Base-by-base conservation (phyloP, 2,888 invertebrate species). In the Ormyrus rosae region DNA sequence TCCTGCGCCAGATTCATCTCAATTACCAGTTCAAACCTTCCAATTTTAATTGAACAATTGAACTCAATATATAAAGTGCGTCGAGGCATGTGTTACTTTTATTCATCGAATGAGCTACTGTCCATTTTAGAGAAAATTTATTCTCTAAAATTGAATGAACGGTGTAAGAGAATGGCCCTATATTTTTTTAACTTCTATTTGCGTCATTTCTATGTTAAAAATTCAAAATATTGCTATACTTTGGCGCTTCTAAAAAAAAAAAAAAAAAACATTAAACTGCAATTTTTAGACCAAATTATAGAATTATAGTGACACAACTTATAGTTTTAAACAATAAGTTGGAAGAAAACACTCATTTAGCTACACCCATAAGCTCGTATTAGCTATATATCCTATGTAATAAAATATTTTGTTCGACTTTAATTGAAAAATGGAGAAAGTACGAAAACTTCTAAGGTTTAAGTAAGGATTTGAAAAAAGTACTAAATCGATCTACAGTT, bases 1-100 rank as follows among this genome's bases (percentile, higher is more conserved):
- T 81, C 89, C 88, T 69, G 79, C 88, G 68, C 85, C 90, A 9
- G 90, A 90, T 70, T 86, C 90, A 65, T 85, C 89, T 71, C 88
- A 89, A 68, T 80, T 95, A 85, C 96, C 96, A 45, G 94, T 94
- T 92, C 95, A 95, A 84, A 95, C 95, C 86, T 96, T 96, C 90
- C 94, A 96, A 87, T 96, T 97, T 92, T 97, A 95, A 93, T 88
- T 83, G 65, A 77, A 78, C 58, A 53, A 81, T 83, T 72, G 87
- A 81, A 79, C 19, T 79, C 65, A 56, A 70, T 70, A 34, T 58
- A 8, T 50, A 67, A 81, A 82, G 79, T 82, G 76, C 72, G 56
- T 81, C 73, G 68, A 69, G 73, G 72, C 75, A 82, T 81, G 68
- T 73, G 72, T 81, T 80, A 78, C 65, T 82, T 82, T 81, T 79